A percentile compares a stretch with the other conserved stretches of the same genome.
Evolutionary conservation across 2,797 vertebrate genomes (phyloP).

Genomic region (Knipowitschia caucasica): DNA sequence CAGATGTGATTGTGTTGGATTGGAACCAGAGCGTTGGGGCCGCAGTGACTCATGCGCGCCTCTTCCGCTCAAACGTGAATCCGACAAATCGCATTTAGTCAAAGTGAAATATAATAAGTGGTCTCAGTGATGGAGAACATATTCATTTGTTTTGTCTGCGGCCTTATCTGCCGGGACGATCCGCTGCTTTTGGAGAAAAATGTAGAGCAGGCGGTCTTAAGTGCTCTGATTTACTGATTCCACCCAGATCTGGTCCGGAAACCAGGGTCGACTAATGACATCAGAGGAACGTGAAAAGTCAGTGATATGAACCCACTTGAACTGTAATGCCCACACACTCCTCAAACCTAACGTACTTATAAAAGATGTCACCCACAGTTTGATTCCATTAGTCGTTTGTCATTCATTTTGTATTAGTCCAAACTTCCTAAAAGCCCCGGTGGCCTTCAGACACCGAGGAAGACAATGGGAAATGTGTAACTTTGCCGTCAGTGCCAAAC

Average conservation of each 20-base stretch:
- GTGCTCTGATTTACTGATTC: conserved; percentile 58
- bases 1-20: conserved; percentile 67
- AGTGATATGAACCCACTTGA: conserved; percentile 38
- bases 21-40: conserved; percentile 66
- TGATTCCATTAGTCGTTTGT: no score
- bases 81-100: conserved; percentile 75
- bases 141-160: conserved; percentile 66
- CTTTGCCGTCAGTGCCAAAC: no score
- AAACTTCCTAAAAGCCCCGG: no score
- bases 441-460: no score
- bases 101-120: conserved; percentile 73
- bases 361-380: no score
- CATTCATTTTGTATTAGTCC: no score
- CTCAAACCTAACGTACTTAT: no score
- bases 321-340: conserved; percentile 1
- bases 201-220: conserved; percentile 30
- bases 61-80: conserved; percentile 67
- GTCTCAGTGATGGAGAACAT: conserved; percentile 73
- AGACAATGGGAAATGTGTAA: no score
- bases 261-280: conserved; percentile 20
- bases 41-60: conserved; percentile 65
- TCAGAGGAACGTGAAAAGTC: conserved; percentile 16
- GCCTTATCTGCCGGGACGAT: conserved; percentile 67
- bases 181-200: conserved; percentile 58
- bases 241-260: conserved; percentile 50